Conservation (phyloP, 2,797 vertebrate genomes). For the Micrastur ruficollis region DNA sequence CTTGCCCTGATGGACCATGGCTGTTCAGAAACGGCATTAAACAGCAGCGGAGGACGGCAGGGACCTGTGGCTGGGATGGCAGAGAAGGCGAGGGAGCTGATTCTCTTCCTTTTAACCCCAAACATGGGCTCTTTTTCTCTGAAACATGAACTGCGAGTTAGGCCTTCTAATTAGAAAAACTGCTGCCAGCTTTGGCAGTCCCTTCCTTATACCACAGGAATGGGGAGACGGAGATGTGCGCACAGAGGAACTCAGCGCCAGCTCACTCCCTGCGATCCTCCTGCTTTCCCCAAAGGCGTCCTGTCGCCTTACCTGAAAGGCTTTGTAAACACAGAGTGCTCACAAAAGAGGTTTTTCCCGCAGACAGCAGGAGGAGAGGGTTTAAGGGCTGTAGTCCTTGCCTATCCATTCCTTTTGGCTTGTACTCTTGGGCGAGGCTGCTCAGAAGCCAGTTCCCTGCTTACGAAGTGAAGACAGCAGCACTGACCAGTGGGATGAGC, state of each 20-base stretch:
- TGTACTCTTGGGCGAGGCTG: rapidly evolving
- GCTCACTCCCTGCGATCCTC: background rate
- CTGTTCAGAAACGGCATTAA: background rate
- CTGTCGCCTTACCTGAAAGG: background rate
- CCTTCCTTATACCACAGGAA: background rate
- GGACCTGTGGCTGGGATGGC: background rate
- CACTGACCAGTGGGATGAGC: background rate
- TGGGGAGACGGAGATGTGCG: background rate
- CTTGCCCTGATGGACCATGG: background rate
- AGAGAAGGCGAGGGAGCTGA: background rate
- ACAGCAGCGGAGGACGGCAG: background rate
- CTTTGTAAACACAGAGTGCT: background rate
- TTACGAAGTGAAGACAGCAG: background rate
- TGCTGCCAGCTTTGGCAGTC: background rate
- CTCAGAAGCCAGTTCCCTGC: background rate
- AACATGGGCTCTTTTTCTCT: rapidly evolving
- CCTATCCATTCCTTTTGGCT: background rate
- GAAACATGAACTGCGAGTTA: background rate
- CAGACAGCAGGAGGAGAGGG: background rate
- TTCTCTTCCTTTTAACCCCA: background rate
- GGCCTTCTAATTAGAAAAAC: background rate
- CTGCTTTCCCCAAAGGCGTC: background rate
- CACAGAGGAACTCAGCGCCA: background rate
- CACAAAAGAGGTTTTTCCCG: background rate
- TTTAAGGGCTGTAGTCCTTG: background rate